Evolutionary conservation across 2,113 vertebrate species (phyloP).

Genomic region (Heteronetta atricapilla): DNA sequence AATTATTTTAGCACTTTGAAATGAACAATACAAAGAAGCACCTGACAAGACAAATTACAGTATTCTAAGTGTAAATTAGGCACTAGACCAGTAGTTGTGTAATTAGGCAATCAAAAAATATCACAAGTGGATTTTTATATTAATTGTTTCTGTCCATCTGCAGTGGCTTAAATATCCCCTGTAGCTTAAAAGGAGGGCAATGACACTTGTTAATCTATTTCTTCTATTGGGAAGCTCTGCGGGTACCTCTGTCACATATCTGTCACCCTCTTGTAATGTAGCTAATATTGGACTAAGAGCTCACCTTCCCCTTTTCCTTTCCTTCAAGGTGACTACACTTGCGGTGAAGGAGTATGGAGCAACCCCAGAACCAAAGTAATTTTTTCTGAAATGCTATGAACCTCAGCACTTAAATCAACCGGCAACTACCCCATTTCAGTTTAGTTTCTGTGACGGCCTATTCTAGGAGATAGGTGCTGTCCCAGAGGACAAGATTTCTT

Average conservation of each 20-base stretch:
- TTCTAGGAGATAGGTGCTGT: neutral
- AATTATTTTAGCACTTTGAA: neutral
- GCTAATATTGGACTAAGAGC: neutral
- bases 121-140: neutral
- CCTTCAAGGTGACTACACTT: neutral
- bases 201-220: neutral
- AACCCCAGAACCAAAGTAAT: neutral
- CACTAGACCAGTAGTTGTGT: neutral
- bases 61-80: constrained; percentile 10
- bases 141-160: neutral
- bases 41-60: constrained; percentile 9
- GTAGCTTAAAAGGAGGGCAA: neutral
- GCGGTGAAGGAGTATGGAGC: neutral
- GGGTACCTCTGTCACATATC: neutral
- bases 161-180: neutral
- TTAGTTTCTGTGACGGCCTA: neutral
- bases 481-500: neutral
- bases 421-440: neutral
- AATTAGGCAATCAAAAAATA: constrained; percentile 19
- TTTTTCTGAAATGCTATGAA: neutral
- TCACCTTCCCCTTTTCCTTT: neutral
- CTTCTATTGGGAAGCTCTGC: neutral
- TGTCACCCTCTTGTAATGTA: neutral
- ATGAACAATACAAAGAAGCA: neutral
- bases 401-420: neutral